Evolutionary conservation across 2,797 vertebrate species (phyloP), one percentile per base, ranked within the genome.

Genomic region (Tangara arthus): DNA sequence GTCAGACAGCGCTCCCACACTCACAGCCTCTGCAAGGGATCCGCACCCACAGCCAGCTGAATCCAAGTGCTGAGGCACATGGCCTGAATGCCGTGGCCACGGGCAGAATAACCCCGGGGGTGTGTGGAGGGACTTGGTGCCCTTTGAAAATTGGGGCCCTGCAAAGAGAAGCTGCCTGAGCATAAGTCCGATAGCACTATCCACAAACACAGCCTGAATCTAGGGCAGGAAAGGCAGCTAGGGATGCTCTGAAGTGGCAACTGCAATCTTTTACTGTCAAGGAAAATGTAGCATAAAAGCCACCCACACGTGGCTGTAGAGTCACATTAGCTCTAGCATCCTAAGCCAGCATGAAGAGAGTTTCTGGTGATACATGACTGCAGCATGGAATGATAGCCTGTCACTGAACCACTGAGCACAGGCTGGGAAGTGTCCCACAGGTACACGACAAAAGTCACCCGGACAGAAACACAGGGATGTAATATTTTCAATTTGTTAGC

Each of bases 161-260:
- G 34, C 49, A 46, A 27, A 87, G 8, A 12, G 41, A 50, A 30
- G 3, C 14, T 34, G 41, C 23, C 50, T 42, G 30, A 24, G 65
- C n/a, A 2, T 3, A 0, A 8, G 2, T 46, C 28, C 1, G 0
- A 34, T 4, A 76, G 27, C 15, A 3, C 44, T 50, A 35, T 12
- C 11, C 11, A 10, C 24, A 92, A 68, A 46, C 5, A 8, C 39
- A 81, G 42, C 32, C 44, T 10, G 57, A 86, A 89, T 78, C 69
- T 72, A 82, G 81, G 59, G 63, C 42, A 56, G 56, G 28, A 82
- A 76, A 92, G 32, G 27, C 61, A 91, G 72, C 60, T 57, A 69
- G 35, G 35, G 52, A 59, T 82, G 47, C 52, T 84, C 78, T 35
- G 28, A 92, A 85, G 90, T 50, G 72, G 72, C 76, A 96, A 55